Percentiles rank a stretch among this genome's conserved stretches.
Conservation (phyloP, 2,113 vertebrate species). For the Thomomys bottae region DNA sequence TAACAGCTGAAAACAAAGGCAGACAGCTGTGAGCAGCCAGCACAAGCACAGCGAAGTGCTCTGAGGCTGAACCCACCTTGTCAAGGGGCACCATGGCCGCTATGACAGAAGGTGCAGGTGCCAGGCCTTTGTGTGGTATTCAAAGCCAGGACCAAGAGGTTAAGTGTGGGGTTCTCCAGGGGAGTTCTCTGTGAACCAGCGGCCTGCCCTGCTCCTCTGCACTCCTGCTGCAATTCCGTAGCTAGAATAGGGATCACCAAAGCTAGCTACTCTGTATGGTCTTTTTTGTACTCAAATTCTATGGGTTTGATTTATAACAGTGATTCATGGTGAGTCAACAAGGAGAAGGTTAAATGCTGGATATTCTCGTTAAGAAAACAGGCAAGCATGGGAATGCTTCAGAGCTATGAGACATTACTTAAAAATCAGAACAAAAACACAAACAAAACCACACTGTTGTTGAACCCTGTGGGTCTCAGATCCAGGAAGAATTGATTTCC, state of each 20-base stretch:
- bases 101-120: too few relatives aligned
- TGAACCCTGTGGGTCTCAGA: neutral
- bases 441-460: neutral
- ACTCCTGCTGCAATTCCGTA: fast-evolving
- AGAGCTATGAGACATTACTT: neutral
- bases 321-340: conserved; percentile 41
- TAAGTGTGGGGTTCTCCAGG: neutral
- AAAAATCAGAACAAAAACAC: too few relatives aligned
- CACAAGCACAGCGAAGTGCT: neutral
- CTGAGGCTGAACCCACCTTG: neutral
- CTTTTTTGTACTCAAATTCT: neutral
- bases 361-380: neutral
- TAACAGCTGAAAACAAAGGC: neutral
- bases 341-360: conserved; percentile 14
- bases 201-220: neutral
- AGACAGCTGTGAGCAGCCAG: neutral
- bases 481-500: neutral
- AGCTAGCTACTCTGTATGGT: neutral
- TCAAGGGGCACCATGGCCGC: fast-evolving
- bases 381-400: neutral
- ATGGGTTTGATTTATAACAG: neutral
- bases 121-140: fast-evolving
- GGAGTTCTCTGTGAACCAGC: neutral
- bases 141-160: neutral
- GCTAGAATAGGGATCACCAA: neutral